phyloP scores from a whole-genome alignment of 2,888 invertebrate species.

The Pyrocoelia pectoralis region DNA sequence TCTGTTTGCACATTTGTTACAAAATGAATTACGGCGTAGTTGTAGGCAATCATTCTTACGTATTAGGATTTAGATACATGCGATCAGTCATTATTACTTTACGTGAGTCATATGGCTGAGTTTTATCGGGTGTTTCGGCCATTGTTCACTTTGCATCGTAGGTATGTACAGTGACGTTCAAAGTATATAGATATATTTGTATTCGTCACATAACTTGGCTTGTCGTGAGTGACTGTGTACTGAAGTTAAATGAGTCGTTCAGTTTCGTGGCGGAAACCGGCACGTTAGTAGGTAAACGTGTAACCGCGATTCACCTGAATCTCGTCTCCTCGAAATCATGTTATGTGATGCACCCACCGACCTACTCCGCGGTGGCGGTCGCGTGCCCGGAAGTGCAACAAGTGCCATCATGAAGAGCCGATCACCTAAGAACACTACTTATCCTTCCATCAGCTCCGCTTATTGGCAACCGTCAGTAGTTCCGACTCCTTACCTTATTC shows the following conservation, averaged over 20 bases:
- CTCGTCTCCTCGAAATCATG: slow-evolving; percentile 13
- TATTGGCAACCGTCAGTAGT: slow-evolving; percentile 85
- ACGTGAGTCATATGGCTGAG: slow-evolving; percentile 34
- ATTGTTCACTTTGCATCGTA: slow-evolving; percentile 41
- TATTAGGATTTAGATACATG: neutral
- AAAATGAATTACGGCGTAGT: slow-evolving; percentile 26
- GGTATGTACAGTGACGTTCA: slow-evolving; percentile 48
- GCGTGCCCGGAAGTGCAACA: slow-evolving; percentile 40
- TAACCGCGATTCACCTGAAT: slow-evolving; percentile 29
- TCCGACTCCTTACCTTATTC: slow-evolving; percentile 82
- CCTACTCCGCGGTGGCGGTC: slow-evolving; percentile 31
- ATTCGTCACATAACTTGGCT: slow-evolving; percentile 55
- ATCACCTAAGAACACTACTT: slow-evolving; percentile 52
- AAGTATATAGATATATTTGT: slow-evolving; percentile 51
- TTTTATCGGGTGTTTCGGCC: slow-evolving; percentile 26
- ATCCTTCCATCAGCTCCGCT: slow-evolving; percentile 84
- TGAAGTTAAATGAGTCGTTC: slow-evolving; percentile 54
- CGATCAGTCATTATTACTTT: slow-evolving; percentile 6
- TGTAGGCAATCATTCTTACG: slow-evolving; percentile 19
- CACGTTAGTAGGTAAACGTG: slow-evolving; percentile 41
- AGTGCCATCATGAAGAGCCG: slow-evolving; percentile 56
- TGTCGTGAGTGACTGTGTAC: slow-evolving; percentile 48
- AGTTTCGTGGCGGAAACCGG: slow-evolving; percentile 52
- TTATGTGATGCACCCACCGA: slow-evolving; percentile 36
- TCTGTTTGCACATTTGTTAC: slow-evolving; percentile 21